Evolutionary conservation across 1,140 invertebrate genomes (phyloP), one percentile per base, ranked within the genome.

Genomic region (Formica selysi): DNA sequence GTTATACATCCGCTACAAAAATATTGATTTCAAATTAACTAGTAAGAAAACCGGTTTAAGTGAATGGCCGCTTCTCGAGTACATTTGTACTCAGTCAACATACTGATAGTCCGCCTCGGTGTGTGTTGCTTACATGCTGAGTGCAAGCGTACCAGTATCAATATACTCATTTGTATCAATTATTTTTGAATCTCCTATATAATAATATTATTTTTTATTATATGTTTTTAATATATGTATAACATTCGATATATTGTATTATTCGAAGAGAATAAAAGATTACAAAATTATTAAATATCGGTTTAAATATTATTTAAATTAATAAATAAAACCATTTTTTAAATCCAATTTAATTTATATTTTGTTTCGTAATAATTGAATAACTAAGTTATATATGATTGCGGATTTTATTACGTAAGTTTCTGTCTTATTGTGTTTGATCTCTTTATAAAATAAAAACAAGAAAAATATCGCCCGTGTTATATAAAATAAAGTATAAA

Each of bases 11-110:
- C 8, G n/a, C 0, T 38, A 16, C 29, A 26, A 57, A 74, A 74
- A 32, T 6, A 57, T n/a, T 19, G 19, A 74, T n/a, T 74, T 4
- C 13, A 11, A 62, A 76, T 62, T 61, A 41, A 51, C 16, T 61
- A 29, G 16, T 29, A 32, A 41, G 5, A 64, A 76, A 62, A 61
- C 57, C 44, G 32, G 22, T 76, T 26, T 62, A 41, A 76, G 38
- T 61, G 16, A 22, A 26, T 61, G 54, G 70, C 16, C 22, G 38
- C 32, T 76, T 61, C n/a, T 51, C 8, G 2, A 0, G 54, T 76
- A 62, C 54, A 16, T 26, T 62, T 64, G 74, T 38, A 62, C 73
- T 61, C 32, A 32, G 32, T 29, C 26, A 38, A 3, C 29, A 51
- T 13, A 6, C 32, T 76, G 8, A 54, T 0, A 51, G 48, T 57